Percentiles rank a stretch among this genome's conserved stretches.
Conservation (phyloP, 53 echinoderm and acorn worm species). For the Astropecten irregularis region DNA sequence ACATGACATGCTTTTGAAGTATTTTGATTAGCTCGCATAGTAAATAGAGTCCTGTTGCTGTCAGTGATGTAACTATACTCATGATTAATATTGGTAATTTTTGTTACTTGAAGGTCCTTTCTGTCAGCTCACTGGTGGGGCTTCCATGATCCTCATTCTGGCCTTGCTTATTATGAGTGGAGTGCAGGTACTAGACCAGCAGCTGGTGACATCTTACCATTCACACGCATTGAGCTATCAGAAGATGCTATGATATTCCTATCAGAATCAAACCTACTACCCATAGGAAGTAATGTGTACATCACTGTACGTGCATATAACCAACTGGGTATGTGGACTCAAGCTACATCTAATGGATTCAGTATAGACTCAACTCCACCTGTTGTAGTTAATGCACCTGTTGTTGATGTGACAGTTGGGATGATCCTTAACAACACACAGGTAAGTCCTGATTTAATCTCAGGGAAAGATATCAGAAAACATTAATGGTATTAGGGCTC, state of each 20-base stretch:
- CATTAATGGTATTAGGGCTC: no score
- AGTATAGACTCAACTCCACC: conserved; percentile 51
- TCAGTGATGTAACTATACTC: no score
- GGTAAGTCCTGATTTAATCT: no score
- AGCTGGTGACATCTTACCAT: conserved; percentile 38
- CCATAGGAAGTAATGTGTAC: conserved; percentile 11
- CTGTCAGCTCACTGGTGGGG: conserved; percentile 68
- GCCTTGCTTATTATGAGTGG: conserved; percentile 60
- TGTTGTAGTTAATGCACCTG: neutral
- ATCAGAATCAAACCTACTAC: conserved; percentile 1
- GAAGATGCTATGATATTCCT: conserved; percentile 33
- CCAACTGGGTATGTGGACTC: conserved; percentile 29
- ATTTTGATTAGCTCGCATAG: no score
- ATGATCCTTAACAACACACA: neutral
- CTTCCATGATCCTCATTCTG: conserved; percentile 63
- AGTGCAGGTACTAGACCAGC: conserved; percentile 55
- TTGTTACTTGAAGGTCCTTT: no score
- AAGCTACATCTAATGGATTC: conserved; percentile 59
- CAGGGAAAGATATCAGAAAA: no score
- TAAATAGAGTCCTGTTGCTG: no score
- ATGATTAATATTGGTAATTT: no score
- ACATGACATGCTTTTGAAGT: no score
- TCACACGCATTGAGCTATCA: conserved; percentile 7
- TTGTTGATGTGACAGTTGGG: neutral
- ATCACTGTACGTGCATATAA: conserved; percentile 58